A percentile compares a stretch with the other conserved stretches of the same genome.
Conservation (phyloP, 2,888 invertebrate species). For the Rhagophthalmus giganteus region DNA sequence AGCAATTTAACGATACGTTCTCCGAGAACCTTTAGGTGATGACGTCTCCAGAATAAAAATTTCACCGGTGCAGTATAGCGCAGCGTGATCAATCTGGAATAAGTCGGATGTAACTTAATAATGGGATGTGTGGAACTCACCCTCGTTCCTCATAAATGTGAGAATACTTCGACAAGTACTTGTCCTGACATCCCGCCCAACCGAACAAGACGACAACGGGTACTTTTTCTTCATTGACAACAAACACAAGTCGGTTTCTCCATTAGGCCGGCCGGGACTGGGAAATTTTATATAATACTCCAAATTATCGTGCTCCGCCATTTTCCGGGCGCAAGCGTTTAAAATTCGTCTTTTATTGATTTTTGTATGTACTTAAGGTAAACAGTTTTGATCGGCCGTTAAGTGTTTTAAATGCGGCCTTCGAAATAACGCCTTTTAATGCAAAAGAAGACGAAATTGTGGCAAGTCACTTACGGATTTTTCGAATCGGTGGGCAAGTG, state of each 20-base stretch:
- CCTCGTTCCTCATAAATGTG: conserved; percentile 76
- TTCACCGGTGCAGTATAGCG: conserved; percentile 72
- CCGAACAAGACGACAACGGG: conserved; percentile 74
- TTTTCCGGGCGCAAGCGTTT: conserved; percentile 21
- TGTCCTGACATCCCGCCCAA: conserved; percentile 80
- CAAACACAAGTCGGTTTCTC: conserved; percentile 59
- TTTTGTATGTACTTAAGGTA: too few species aligned
- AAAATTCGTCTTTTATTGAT: too few species aligned
- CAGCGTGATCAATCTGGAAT: conserved; percentile 67
- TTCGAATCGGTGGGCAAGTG: too few species aligned
- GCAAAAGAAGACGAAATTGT: too few species aligned
- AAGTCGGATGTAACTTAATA: not conserved
- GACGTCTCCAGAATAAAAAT: conserved; percentile 65
- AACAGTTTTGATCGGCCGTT: too few species aligned
- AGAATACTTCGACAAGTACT: conserved; percentile 76
- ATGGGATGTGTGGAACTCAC: conserved; percentile 52
- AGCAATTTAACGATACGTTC: conserved; percentile 67
- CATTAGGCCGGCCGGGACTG: conserved; percentile 54
- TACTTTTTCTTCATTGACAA: conserved; percentile 63
- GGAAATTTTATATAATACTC: conserved; percentile 69
- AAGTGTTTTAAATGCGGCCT: too few species aligned
- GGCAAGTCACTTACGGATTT: too few species aligned
- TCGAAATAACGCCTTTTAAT: too few species aligned
- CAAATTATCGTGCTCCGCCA: conserved; percentile 57
- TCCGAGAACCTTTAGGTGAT: conserved; percentile 64